Conservation (phyloP, 2,113 vertebrate genomes). For the Scomber japonicus region DNA sequence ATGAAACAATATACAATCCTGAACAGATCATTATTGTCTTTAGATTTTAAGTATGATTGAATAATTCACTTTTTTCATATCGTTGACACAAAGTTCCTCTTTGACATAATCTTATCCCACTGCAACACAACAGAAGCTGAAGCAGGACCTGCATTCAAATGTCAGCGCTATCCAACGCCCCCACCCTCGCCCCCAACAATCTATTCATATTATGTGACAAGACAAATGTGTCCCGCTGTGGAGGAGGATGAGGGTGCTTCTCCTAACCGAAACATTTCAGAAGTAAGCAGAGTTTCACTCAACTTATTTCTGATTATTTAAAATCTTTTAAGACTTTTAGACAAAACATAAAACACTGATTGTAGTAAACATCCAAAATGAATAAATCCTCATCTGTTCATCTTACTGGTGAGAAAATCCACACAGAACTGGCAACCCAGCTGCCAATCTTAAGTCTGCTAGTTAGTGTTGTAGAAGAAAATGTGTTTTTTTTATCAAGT, state of each 20-base stretch:
- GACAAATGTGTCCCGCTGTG: constrained; percentile 17
- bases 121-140: constrained; percentile 37
- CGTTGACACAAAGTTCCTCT: constrained; percentile 8
- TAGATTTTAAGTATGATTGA: background rate
- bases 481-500: constrained; percentile 41
- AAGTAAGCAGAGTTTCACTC: constrained; percentile 12
- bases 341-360: constrained; percentile 43
- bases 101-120: constrained; percentile 16
- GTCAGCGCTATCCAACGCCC: background rate
- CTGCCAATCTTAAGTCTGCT: constrained; percentile 67
- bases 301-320: background rate
- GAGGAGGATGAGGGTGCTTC: constrained; percentile 1
- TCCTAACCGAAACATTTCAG: constrained; percentile 19
- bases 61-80: constrained; percentile 31
- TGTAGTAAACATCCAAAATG: constrained; percentile 54
- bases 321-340: constrained; percentile 33
- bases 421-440: constrained; percentile 75
- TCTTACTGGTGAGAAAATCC: constrained; percentile 39
- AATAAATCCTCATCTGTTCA: constrained; percentile 18
- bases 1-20: constrained; percentile 56
- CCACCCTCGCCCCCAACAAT: constrained; percentile 1
- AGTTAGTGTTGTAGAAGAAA: constrained; percentile 34
- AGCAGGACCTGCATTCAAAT: constrained; percentile 53
- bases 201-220: constrained; percentile 46
- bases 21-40: constrained; percentile 44